phyloP scores from a whole-genome alignment of 2,888 invertebrate genomes.

The Hirudinaria manillensis region DNA sequence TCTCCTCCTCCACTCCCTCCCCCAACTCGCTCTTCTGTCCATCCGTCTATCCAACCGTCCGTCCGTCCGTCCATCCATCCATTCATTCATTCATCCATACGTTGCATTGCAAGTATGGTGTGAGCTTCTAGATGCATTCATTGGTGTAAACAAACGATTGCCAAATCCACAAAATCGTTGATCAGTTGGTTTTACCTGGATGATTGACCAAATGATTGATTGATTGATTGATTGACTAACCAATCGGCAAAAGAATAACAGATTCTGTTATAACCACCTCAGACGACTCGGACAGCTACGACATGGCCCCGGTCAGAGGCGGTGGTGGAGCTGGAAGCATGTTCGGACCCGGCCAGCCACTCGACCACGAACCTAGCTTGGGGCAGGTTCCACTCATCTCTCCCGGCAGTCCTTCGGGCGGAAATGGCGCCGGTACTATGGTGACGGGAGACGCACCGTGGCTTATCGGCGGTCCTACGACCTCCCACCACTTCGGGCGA shows the following conservation, averaged over 20 bases:
- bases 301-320: constrained; percentile 33
- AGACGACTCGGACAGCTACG: constrained; percentile 39
- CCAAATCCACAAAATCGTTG: too few species aligned
- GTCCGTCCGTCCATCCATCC: background rate
- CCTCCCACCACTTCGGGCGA: constrained; percentile 28
- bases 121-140: too few species aligned
- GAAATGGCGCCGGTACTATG: constrained; percentile 22
- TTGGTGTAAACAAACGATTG: too few species aligned
- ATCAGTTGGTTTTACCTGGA: too few species aligned
- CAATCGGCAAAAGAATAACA: too few species aligned
- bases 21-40: constrained; percentile 18
- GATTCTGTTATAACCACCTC: background rate
- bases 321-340: constrained; percentile 21
- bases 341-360: constrained; percentile 40
- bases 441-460: constrained; percentile 12
- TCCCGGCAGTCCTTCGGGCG: constrained; percentile 47
- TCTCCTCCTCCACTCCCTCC: constrained; percentile 21
- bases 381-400: constrained; percentile 48
- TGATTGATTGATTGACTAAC: background rate
- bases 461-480: constrained; percentile 7
- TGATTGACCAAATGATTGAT: too few species aligned
- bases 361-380: constrained; percentile 49
- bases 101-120: too few species aligned
- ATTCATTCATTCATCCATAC: too few species aligned
- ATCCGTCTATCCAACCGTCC: background rate